phyloP scores from a whole-genome alignment of 2,797 vertebrate species.

The Brotula barbata region DNA sequence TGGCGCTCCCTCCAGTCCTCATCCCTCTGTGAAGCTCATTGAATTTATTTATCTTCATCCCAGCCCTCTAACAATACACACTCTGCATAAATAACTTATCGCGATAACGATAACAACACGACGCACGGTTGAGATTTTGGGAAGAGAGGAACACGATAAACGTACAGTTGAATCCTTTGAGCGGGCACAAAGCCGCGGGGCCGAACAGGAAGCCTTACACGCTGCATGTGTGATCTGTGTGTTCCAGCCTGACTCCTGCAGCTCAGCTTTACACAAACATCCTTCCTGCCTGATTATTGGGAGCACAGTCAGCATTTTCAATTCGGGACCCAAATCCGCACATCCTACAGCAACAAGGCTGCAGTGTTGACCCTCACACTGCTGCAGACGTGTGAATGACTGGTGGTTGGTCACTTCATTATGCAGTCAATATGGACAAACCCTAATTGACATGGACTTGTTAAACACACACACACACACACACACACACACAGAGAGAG shows the following conservation, averaged over 20 bases:
- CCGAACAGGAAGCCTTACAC: conserved; percentile 68
- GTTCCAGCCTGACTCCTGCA: conserved; percentile 47
- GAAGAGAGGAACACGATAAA: conserved; percentile 15
- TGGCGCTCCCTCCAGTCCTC: too few species aligned
- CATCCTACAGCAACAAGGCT: conserved; percentile 1
- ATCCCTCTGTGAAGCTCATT: too few species aligned
- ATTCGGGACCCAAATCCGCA: conserved; percentile 34
- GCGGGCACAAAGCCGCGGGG: conserved; percentile 46
- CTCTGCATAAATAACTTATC: too few species aligned
- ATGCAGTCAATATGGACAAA: conserved; percentile 47
- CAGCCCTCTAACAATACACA: too few species aligned
- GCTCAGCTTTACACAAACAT: conserved; percentile 72
- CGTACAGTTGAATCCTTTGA: conserved; percentile 38
- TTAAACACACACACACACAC: conserved; percentile 36
- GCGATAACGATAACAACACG: too few species aligned
- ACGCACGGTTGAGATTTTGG: background rate
- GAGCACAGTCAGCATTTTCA: conserved; percentile 62
- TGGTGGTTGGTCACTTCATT: conserved; percentile 42
- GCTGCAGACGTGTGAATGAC: conserved; percentile 38
- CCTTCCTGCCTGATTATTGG: conserved; percentile 75
- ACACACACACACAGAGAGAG: conserved; percentile 24
- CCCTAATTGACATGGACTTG: conserved; percentile 47
- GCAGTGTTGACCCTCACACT: conserved; percentile 5
- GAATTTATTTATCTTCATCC: too few species aligned
- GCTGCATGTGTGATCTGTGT: conserved; percentile 46